phyloP scores from a whole-genome alignment of 2,113 vertebrate genomes.

The Grallaria varia region DNA sequence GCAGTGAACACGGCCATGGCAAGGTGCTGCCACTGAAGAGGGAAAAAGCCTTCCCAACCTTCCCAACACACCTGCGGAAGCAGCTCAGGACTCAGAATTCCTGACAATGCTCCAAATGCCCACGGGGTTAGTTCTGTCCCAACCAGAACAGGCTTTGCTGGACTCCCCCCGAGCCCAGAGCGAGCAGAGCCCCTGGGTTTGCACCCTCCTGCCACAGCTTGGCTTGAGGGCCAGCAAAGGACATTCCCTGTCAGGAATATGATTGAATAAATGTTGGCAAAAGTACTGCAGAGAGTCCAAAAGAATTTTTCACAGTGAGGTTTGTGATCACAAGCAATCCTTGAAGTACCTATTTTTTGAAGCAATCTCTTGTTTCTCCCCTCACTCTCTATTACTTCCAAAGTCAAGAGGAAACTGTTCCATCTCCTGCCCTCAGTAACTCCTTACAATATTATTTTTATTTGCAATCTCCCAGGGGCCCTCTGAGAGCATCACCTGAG shows the following conservation, averaged over 20 bases:
- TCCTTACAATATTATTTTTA: background rate
- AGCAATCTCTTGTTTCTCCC: background rate
- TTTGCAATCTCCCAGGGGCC: background rate
- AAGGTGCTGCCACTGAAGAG: background rate
- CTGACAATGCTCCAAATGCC: background rate
- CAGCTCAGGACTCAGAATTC: background rate
- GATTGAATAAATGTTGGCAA: background rate
- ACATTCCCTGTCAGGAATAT: background rate
- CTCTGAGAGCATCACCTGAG: background rate
- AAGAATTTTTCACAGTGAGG: background rate
- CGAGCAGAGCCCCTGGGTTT: background rate
- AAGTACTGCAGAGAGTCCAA: background rate
- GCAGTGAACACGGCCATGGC: fast-evolving
- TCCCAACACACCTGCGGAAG: background rate
- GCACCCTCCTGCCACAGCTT: background rate
- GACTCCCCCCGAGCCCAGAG: background rate
- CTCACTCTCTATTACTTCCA: background rate
- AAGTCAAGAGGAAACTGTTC: background rate
- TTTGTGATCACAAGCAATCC: background rate
- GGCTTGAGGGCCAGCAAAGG: background rate
- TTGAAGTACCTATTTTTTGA: background rate
- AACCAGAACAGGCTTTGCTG: background rate
- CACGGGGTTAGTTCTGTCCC: fast-evolving
- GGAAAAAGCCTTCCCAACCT: background rate
- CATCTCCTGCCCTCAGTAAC: background rate